These are phyloP conservation scores for Rapana venosa DNA, from an alignment of 2,888 invertebrate species.

Conservation along the genomic window DNA sequence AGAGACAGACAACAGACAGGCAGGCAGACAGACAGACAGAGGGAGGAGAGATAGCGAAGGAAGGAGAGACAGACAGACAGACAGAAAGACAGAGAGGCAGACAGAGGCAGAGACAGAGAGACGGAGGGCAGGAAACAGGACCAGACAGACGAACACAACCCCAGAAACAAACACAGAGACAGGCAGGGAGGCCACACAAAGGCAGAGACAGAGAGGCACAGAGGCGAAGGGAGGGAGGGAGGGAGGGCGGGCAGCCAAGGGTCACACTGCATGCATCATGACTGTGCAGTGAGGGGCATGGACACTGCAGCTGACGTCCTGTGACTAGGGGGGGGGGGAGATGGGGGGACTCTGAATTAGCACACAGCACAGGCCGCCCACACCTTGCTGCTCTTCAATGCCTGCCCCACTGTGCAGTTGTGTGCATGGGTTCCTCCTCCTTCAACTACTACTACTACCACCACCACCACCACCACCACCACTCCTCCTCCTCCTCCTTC, in stretches of 20 bases:
- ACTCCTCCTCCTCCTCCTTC: no score
- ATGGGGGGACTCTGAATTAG: neutral
- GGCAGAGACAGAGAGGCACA: neutral
- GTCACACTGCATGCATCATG: neutral
- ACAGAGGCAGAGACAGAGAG: neutral
- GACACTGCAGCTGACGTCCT: no score
- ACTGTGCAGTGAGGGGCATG: no score
- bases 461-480: no score
- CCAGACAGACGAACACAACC: no score
- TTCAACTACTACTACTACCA: no score
- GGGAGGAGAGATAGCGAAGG: neutral
- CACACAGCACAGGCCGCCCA: no score
- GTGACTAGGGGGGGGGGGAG: neutral
- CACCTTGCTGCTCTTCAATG: no score
- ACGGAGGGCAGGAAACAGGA: neutral
- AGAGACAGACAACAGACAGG: neutral
- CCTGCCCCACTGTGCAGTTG: no score
- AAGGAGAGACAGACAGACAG: neutral
- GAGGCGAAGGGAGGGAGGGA: neutral
- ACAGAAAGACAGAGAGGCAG: neutral
- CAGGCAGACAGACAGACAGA: neutral
- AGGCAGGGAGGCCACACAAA: neutral
- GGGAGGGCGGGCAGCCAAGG: neutral
- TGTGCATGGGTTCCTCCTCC: no score
- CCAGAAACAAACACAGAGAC: neutral